Percentiles rank a stretch among this genome's conserved stretches.
These are phyloP conservation scores for Cosmia trapezina DNA, from an alignment of 2,888 invertebrate genomes.

Conservation along the genomic window DNA sequence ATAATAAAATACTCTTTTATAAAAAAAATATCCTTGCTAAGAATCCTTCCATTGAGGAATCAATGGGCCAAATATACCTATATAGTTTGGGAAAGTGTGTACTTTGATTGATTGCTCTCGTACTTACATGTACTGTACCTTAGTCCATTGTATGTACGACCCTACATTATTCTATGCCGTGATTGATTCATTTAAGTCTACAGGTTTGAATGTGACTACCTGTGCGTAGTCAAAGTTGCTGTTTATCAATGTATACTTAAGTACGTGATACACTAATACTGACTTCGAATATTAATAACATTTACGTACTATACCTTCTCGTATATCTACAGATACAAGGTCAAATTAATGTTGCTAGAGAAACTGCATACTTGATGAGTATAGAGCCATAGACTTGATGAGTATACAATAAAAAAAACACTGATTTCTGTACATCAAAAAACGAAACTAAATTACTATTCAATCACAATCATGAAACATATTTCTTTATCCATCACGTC, in stretches of 20 bases:
- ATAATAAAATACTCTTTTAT: not conserved
- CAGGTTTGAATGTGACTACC: constrained; percentile 33
- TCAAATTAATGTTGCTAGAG: not conserved
- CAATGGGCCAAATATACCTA: constrained; percentile 45
- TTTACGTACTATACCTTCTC: not conserved
- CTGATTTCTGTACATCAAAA: not conserved
- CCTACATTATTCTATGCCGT: constrained; percentile 50
- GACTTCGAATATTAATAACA: constrained; percentile 1
- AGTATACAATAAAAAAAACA: no score
- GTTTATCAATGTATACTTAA: constrained; percentile 16
- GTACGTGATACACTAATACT: not conserved
- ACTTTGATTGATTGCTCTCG: constrained; percentile 58
- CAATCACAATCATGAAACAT: not conserved
- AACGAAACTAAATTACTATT: not conserved
- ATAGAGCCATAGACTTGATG: no score
- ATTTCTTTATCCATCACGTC: not conserved
- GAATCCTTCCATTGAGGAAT: constrained; percentile 15
- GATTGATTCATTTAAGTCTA: constrained; percentile 64
- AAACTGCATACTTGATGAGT: not conserved
- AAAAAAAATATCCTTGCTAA: constrained; percentile 6
- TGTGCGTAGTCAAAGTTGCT: constrained; percentile 9
- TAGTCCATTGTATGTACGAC: constrained; percentile 47
- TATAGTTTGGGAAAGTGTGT: constrained; percentile 33
- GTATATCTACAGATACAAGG: not conserved
- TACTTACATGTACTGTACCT: constrained; percentile 47